A percentile compares a stretch with the other conserved stretches of the same genome.
Conservation (phyloP, 2,113 vertebrate genomes). For the Dromiciops gliroides region DNA sequence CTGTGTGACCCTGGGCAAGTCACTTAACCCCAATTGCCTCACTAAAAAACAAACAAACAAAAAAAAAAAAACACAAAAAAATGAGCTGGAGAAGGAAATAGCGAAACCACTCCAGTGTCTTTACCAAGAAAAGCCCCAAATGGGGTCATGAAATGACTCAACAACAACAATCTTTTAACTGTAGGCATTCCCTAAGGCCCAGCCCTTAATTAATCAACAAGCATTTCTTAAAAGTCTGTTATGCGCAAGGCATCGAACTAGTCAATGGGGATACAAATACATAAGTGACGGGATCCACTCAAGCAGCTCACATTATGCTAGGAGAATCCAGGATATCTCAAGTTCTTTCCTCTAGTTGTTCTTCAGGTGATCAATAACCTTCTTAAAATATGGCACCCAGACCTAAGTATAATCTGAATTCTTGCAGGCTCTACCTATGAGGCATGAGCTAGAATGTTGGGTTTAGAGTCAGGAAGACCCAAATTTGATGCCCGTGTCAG, state of each 20-base stretch:
- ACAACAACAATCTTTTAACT: background rate
- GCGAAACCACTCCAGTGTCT: background rate
- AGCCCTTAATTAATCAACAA: background rate
- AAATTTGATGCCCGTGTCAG: background rate
- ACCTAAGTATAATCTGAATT: background rate
- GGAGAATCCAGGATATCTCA: background rate
- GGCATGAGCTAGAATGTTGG: background rate
- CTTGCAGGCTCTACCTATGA: background rate
- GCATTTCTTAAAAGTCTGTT: background rate
- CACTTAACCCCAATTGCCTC: background rate
- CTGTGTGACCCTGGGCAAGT: background rate
- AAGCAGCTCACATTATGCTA: background rate
- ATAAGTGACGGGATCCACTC: background rate
- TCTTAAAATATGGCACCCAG: background rate
- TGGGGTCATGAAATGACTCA: background rate
- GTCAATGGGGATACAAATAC: background rate
- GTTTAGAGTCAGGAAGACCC: background rate
- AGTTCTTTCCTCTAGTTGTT: background rate
- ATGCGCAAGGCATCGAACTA: background rate
- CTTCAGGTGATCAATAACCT: background rate
- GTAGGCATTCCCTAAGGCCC: background rate
- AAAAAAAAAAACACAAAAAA: no score
- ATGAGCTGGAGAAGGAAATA: background rate
- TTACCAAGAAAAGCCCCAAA: background rate
- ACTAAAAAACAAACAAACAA: no score